Base-by-base conservation (phyloP, 2,113 vertebrate species). In the Bubo blakistoni region DNA sequence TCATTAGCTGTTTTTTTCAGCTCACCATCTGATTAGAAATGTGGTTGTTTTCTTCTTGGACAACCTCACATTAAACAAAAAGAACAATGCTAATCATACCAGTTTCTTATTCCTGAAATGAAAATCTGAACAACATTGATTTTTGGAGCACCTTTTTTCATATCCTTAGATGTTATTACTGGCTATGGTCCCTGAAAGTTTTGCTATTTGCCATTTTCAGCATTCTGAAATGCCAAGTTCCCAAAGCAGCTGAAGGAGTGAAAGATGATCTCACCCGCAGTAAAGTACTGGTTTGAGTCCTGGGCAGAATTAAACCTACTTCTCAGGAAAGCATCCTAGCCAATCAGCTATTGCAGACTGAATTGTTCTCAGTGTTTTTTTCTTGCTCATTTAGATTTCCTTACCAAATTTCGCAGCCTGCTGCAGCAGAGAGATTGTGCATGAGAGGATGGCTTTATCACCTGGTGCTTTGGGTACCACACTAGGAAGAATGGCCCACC, bases 11-110 rank as follows among this genome's bases (percentile, higher is more conserved):
- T 5, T 6, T 86, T 85, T 84, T 63, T 88, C 42, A 38, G 3
- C 85, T 81, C 32, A 78, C 61, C 27, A 30, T 69, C 42, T 84
- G 47, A 54, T 62, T 27, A 81, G 42, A 84, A 84, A 54, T 44
- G 11, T 19, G 29, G 11, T 52, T 13, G 54, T 54, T 81, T 69
- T 90, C 14, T 81, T 81, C 42, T 36, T 2, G 4, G 44, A 52
- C 13, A 49, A 70, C 36, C 8, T 82, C 27, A 47, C 29, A 42
- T 27, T 55, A 73, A 78, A 59, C 18, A 70, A 70, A 47, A 76
- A 6, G 20, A 55, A 21, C 20, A 72, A 54, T 0, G 3, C 6
- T 29, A 54, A 49, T 34, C 0, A 1, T 34, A 65, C 9, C 29
- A 27, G 19, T 47, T 78, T 86, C 22, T 71, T 66, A 42, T 38